A percentile compares a stretch with the other conserved stretches of the same genome.
Evolutionary conservation across 2,797 vertebrate species (phyloP).

Genomic region (Argentina silus): DNA sequence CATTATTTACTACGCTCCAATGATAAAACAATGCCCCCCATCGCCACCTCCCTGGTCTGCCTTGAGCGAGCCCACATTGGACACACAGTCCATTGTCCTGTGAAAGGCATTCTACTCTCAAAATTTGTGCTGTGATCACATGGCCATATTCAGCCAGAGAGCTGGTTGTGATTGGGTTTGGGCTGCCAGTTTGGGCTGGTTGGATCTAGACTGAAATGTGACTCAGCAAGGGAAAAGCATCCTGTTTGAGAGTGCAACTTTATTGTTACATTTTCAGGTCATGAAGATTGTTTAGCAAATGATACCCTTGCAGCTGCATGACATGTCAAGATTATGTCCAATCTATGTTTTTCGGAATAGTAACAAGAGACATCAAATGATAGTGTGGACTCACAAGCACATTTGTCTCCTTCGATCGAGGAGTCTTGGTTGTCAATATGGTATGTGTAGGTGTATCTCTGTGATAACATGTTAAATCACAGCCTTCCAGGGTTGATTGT

Average conservation of each 20-base stretch:
- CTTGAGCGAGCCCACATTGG: background rate
- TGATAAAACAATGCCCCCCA: background rate
- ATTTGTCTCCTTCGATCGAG: too few species aligned
- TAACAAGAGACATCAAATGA: too few species aligned
- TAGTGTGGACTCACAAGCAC: too few species aligned
- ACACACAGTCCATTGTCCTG: constrained; percentile 6
- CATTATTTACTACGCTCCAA: background rate
- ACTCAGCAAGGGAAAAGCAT: constrained; percentile 4
- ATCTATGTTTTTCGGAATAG: too few species aligned
- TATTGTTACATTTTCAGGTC: constrained; percentile 9
- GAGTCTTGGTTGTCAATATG: too few species aligned
- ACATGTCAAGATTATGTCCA: too few species aligned
- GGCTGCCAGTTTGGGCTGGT: background rate
- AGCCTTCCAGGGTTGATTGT: background rate
- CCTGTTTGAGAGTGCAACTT: constrained; percentile 29
- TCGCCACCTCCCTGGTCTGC: background rate
- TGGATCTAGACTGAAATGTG: constrained; percentile 30
- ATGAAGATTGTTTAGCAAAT: too few species aligned
- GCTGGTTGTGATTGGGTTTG: background rate
- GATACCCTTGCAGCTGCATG: too few species aligned
- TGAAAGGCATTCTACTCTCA: background rate
- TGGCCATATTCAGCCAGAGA: background rate
- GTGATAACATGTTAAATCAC: too few species aligned
- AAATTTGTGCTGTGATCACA: background rate
- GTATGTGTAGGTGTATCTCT: too few species aligned